Base-by-base conservation (phyloP, 1,140 invertebrate genomes). In the Tribolium castaneum region DNA sequence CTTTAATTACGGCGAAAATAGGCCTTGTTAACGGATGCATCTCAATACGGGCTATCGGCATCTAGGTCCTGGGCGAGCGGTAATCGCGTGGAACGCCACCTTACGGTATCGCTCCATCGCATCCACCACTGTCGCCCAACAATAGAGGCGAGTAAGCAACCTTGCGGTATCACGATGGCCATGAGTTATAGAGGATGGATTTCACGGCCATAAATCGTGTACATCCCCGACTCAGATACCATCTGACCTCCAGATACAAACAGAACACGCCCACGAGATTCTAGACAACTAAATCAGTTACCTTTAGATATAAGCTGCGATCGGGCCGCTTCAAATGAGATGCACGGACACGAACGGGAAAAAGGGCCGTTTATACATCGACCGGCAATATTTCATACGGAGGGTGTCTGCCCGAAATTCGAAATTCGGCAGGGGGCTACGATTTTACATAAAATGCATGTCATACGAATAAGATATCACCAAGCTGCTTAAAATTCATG, bases 261-360 rank as follows among this genome's bases (percentile, higher is more conserved):
- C 81, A 83, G 76, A 80, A 82, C 79, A 81, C 82, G 82, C 82
- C 82, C 82, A 83, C 81, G 79, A 82, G 79, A 81, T 77, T 76
- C 82, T 82, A 83, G 82, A 83, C 82, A 83, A 83, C 82, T 83
- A 83, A 83, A 83, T 83, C 82, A 83, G 81, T 83, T 83, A 82
- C 71, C 75, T 80, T 76, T 79, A 82, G 77, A 81, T 77, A 79
- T 76, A 81, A 81, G 51, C 71, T 74, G 71, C 39, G 74, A 77
- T 78, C 76, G 72, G 77, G 51, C 72, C 35, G 25, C 25, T 70
- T 75, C 73, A 80, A 81, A 83, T 80, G 78, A 81, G 80, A 80
- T 83, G 77, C 80, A 77, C 73, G 74, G 75, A 79, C 80, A 81
- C 78, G 81, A 80, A 62, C 74, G 77, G 16, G 39, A 70, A 19